Evolutionary conservation across 2,797 vertebrate genomes (phyloP), one percentile per base, ranked within the genome.

Genomic region (Sebastolobus alascanus): DNA sequence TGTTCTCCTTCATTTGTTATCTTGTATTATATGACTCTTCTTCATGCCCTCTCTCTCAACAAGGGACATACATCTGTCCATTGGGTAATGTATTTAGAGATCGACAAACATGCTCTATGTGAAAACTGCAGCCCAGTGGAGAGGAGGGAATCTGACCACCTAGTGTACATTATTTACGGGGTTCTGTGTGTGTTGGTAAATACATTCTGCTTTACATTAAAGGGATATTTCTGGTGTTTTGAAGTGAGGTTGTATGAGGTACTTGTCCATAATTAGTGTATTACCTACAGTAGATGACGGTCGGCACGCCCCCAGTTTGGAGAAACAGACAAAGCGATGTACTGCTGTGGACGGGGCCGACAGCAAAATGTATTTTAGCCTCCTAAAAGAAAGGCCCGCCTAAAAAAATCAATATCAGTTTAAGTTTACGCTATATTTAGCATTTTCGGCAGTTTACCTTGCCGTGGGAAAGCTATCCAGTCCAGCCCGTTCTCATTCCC

Each of bases 61-160:
- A 64, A 66, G 61, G 37, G 70, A 89, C 27, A 67, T n/a, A 90
- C 90, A 87, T 88, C 68, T 88, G 89, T 86, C 79, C 79, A 76
- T 88, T 92, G 75, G 83, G 79, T 83, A 88, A 91, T 79, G 50
- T 38, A 66, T 76, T 80, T 82, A 60, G 65, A 63, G 31, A 38
- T 12, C 2, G 1, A 76, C 61, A 66, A 40, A 75, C 22, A 73
- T 55, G 3, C n/a, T 58, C 31, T 75, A 31, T 79, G 55, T 79
- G 27, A 40, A 67, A 75, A 58, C 66, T 58, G 35, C 55, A 74
- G 60, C 65, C n/a, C 46, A 43, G 59, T 67, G 52, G 13, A 85
- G 77, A 66, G 74, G 60, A 64, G 65, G 29, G 71, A 78, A 86
- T 84, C 54, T 29, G 55, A 73, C 25, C 46, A 22, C 27, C 11